Evolutionary conservation across 1,140 invertebrate genomes (phyloP).

Genomic region (Bactericera cockerelli): DNA sequence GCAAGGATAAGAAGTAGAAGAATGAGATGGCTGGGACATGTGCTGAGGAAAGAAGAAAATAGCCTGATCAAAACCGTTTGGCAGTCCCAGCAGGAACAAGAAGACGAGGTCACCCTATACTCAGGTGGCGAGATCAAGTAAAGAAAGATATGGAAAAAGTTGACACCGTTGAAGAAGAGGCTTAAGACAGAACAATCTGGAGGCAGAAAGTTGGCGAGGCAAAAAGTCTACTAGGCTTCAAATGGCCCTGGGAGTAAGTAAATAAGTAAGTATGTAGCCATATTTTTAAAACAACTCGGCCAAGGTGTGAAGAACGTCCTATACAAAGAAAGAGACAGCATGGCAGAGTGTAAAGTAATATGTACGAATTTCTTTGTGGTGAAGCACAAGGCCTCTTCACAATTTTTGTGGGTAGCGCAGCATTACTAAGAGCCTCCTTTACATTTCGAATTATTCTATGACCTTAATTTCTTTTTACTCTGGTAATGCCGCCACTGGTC

Average conservation of each 20-base stretch:
- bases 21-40: slow-evolving; percentile 4
- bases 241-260: slow-evolving; percentile 97
- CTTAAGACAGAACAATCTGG: slow-evolving; percentile 12
- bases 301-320: no score
- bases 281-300: slow-evolving; percentile 83
- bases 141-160: slow-evolving; percentile 2
- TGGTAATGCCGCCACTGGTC: no score
- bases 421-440: no score
- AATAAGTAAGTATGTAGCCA: slow-evolving; percentile 90
- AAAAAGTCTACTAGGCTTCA: slow-evolving; percentile 37
- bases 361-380: no score
- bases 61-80: neutral
- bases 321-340: no score
- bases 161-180: slow-evolving; percentile 9
- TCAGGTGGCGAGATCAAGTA: neutral
- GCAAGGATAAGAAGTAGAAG: neutral
- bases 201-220: slow-evolving; percentile 23
- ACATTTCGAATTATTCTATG: no score
- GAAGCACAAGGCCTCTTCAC: no score
- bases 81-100: neutral
- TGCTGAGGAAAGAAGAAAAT: neutral
- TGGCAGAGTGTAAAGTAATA: no score
- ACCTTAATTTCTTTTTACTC: no score
- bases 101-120: neutral
- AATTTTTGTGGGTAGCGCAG: no score